Base-by-base conservation (phyloP, 2,797 vertebrate species). In the Rhadinocentrus ornatus region DNA sequence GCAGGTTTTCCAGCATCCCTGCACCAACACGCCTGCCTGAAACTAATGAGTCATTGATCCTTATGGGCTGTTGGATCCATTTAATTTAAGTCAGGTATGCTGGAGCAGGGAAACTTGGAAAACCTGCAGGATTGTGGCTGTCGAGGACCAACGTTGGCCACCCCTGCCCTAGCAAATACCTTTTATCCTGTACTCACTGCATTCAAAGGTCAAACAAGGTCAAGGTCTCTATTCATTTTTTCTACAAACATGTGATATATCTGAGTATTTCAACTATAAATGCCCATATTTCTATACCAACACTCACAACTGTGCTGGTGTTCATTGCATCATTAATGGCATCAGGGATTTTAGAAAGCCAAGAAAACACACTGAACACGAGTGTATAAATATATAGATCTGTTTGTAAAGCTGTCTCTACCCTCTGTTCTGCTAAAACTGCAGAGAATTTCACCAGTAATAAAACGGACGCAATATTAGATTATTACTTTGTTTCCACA, bases 191-290 rank as follows among this genome's bases (percentile, higher is more conserved):
- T 16, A 10, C 37, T 31, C 20, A 32, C 3, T 35, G 6, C 48
- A 46, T 24, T 37, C 81, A 80, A 89, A 86, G 85, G 86, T 87
- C 87, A 86, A 35, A 69, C 6, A 2, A 18, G n/a, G n/a, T n/a
- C n/a, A n/a, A n/a, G n/a, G 6, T 37, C 34, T 46, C 27, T 35
- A 66, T 62, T 39, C 34, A 31, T 41, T 32, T 63, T 61, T 2
- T 41, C n/a, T 27, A n/a, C 2, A 20, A 10, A 34, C 39, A 16
- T 48, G 39, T 41, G 54, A 50, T 15, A 10, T 55, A n/a, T 12
- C 9, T 73, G 46, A 37, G 48, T 27, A 8, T 18, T 1, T 57
- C 12, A 29, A 5, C 20, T 61, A 29, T 26, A 46, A 55, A 24
- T 35, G 52, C 52, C 32, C 5, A 41, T 22, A 16, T 48, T 5